Base-by-base conservation (phyloP, 2,113 vertebrate genomes). In the Chinchilla lanigera region DNA sequence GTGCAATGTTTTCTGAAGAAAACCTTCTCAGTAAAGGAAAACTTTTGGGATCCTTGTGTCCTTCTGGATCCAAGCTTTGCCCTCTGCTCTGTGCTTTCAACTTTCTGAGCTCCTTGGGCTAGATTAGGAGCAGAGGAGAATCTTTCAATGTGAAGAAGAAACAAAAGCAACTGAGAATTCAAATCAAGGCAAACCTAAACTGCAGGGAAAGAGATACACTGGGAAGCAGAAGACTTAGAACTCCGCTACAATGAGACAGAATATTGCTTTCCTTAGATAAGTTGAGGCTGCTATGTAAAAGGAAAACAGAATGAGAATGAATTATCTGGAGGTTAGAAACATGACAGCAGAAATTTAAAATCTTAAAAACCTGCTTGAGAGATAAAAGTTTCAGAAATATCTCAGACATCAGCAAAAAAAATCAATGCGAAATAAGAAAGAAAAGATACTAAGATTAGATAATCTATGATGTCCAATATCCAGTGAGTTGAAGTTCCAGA, bases 301-400 rank as follows among this genome's bases (percentile, higher is more conserved):
- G 35, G 38, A 87, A 97, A 92, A 47, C 19, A 86, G 63, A 75
- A 67, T 60, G 81, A 75, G n/a, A 71, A 88, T 73, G 2, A 61
- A 28, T 82, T 67, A 35, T 26, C 52, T 60, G 7, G 20, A 54
- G 16, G 67, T n/a, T 93, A 80, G 81, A 93, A 41, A 41, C 56
- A 63, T 41, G 10, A 86, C 12, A 83, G 8, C 3, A 78, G 8
- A 61, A 28, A 54, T 44, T 75, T 1, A 60, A 85, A 90, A 77
- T 69, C 63, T 87, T 56, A 22, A 69, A 77, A 47, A 30, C 16
- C 4, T 52, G 3, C 47, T 47, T 50, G 47, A n/a, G 11, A 28
- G 73, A 20, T 75, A 16, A 63, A 86, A 80, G 11, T 95, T 90
- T 65, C n/a, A 60, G 58, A 86, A n/a, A 19, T 65, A 35, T 77